phyloP scores from a whole-genome alignment of 2,113 vertebrate species.

The Stomatorhinus ivindoensis region DNA sequence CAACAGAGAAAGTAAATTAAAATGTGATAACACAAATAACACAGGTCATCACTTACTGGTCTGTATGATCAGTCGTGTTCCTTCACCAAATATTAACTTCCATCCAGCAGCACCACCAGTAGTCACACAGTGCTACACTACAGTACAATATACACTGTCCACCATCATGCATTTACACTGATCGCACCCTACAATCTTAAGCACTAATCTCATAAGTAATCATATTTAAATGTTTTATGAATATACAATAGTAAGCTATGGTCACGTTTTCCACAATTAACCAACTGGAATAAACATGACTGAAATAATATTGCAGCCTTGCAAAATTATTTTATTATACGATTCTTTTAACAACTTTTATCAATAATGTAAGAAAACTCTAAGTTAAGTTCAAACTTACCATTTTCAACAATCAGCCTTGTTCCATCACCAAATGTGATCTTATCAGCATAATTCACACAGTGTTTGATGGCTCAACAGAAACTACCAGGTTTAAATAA shows the following conservation, averaged over 20 bases:
- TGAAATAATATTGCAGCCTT: not conserved
- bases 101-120: not conserved
- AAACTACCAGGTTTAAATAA: too few species aligned
- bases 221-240: not conserved
- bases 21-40: not conserved
- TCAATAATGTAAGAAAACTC: not conserved
- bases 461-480: not conserved
- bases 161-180: not conserved
- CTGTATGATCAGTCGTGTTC: not conserved
- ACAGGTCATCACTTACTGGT: not conserved
- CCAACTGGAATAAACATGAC: not conserved
- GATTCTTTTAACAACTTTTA: not conserved
- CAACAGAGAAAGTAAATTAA: not conserved
- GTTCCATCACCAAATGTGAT: conserved; percentile 13
- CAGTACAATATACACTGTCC: not conserved
- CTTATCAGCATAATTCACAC: not conserved
- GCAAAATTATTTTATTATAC: not conserved
- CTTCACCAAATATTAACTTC: not conserved
- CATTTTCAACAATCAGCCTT: conserved; percentile 7
- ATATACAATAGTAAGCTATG: not conserved
- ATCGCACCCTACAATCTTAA: not conserved
- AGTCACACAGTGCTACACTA: conserved; percentile 5
- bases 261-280: conserved; percentile 7
- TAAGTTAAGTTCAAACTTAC: not conserved
- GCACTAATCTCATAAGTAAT: not conserved